These are phyloP conservation scores for Salticus scenicus DNA, from an alignment of 2,888 invertebrate species.

Conservation along the genomic window DNA sequence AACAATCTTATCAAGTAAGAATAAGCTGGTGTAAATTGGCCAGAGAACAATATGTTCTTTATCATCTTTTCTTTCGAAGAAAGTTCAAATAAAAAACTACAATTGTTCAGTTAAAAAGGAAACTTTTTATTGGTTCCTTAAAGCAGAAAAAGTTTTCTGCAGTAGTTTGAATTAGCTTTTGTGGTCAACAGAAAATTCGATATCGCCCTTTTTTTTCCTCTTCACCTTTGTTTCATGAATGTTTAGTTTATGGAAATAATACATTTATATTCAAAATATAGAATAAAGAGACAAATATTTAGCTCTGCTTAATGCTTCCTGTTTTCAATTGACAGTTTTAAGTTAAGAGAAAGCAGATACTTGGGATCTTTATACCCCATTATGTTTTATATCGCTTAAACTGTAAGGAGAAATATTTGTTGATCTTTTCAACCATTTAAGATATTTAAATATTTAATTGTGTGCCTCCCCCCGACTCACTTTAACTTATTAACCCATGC, in stretches of 20 bases:
- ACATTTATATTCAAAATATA: not conserved
- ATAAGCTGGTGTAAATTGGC: conserved; percentile 59
- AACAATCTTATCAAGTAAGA: conserved; percentile 45
- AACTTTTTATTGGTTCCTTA: conserved; percentile 31
- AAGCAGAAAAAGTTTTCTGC: conserved; percentile 29
- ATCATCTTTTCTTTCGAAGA: conserved; percentile 44
- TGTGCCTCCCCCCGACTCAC: no score
- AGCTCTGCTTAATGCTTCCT: not conserved
- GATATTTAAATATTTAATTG: no score
- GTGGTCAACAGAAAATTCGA: conserved; percentile 11
- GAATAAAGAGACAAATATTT: not conserved
- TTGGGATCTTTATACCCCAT: no score
- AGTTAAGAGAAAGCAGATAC: not conserved
- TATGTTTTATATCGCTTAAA: no score
- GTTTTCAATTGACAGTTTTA: not conserved
- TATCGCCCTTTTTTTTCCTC: conserved; percentile 18
- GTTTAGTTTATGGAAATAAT: not conserved
- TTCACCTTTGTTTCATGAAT: conserved; percentile 3
- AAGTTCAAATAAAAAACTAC: conserved; percentile 40
- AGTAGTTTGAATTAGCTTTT: conserved; percentile 32
- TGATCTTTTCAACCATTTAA: no score
- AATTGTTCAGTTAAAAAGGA: conserved; percentile 26
- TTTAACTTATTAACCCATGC: no score
- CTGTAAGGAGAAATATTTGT: no score
- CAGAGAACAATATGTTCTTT: conserved; percentile 57